Percentiles rank a stretch among this genome's conserved stretches.
Conservation (phyloP, 2,113 vertebrate species). For the Polyodon spathula region DNA sequence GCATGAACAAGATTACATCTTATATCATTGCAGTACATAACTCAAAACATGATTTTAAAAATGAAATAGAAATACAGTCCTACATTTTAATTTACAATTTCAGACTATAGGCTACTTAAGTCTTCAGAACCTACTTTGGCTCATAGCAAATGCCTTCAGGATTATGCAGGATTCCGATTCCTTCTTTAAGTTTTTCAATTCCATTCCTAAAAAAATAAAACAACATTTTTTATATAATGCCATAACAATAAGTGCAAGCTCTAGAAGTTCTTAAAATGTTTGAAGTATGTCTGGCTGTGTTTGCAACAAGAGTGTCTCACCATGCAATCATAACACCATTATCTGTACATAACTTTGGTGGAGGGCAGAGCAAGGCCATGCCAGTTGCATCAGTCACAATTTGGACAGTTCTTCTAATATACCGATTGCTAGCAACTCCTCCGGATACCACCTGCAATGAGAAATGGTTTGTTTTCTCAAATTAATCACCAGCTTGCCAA, state of each 20-base stretch:
- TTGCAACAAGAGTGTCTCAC: slow-evolving; percentile 47
- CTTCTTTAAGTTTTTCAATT: slow-evolving; percentile 72
- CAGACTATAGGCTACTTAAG: too few species aligned
- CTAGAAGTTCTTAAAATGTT: too few species aligned
- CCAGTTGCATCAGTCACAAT: slow-evolving; percentile 61
- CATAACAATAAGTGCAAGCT: too few species aligned
- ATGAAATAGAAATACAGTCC: too few species aligned
- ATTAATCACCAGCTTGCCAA: not conserved
- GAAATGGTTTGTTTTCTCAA: not conserved
- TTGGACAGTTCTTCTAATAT: slow-evolving; percentile 65
- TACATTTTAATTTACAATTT: too few species aligned
- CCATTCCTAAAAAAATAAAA: slow-evolving; percentile 71
- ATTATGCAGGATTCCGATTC: slow-evolving; percentile 61
- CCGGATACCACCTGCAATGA: slow-evolving; percentile 75
- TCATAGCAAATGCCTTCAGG: slow-evolving; percentile 63
- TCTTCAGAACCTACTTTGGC: slow-evolving; percentile 61
- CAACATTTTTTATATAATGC: not conserved
- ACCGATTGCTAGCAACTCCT: slow-evolving; percentile 90
- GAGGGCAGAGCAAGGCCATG: slow-evolving; percentile 72
- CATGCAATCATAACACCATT: slow-evolving; percentile 95
- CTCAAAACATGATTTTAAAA: too few species aligned
- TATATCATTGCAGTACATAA: too few species aligned
- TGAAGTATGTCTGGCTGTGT: too few species aligned
- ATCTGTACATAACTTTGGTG: slow-evolving; percentile 81
- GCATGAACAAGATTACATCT: too few species aligned